Base-by-base conservation (phyloP, 2,113 vertebrate genomes). In the Notothenia coriiceps region DNA sequence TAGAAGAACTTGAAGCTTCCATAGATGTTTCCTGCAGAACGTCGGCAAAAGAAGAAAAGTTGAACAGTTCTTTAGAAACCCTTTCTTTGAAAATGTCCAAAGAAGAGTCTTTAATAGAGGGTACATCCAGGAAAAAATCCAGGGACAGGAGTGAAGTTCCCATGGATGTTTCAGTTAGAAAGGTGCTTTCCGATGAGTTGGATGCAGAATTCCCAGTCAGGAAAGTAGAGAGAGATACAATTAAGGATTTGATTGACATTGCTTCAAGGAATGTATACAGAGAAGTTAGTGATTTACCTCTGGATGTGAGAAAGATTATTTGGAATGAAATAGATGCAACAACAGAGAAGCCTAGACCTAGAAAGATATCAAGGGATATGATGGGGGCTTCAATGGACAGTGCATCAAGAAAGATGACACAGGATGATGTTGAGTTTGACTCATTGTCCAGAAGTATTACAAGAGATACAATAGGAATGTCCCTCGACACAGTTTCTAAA, bases 381-480 rank as follows among this genome's bases (percentile, higher is more conserved):
- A 85, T 91, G 82, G 91, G 82, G 2, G 0, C 50, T 72, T 93
- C 92, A 35, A 49, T 89, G 13, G 91, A 93, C 79, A 86, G 71
- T 40, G 54, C 50, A 33, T 82, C 85, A 51, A 91, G 87, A 85
- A 94, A 79, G 54, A 75, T 79, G 52, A 6, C 56, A 15, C 83
- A 44, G 60, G 92, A 93, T 15, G 86, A 94, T 43, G 47, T 84
- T 17, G 91, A 92, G 4, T 73, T 80, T 75, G 89, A 93, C 46
- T 76, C 77, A 18, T 4, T 77, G 29, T 25, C 77, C 18, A 86
- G 74, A 85, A 83, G 60, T 52, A 44, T 90, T 47, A 63, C 79
- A 50, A 91, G 83, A 84, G 92, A 93, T 22, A 79, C 80, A 73
- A 40, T 80, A 69, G 92, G 87, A 46, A 74, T 77, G 14, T 89